Evolutionary conservation across 1,140 invertebrate species (phyloP).

Genomic region (Drosophila yakuba): DNA sequence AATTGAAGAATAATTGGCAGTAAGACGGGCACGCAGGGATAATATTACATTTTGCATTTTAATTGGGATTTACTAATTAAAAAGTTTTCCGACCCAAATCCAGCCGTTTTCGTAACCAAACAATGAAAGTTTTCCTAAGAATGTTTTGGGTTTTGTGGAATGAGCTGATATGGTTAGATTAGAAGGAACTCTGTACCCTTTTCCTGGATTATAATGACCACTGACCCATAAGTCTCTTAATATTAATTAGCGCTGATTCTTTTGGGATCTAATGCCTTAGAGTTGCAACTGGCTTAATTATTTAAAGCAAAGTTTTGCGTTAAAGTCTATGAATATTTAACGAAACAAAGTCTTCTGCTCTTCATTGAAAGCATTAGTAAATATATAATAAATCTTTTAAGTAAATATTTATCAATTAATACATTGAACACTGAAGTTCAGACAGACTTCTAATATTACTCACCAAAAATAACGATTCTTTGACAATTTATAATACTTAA

Average conservation of each 20-base stretch:
- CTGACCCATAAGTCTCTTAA: conserved; percentile 15
- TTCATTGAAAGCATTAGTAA: no score
- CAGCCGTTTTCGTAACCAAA: conserved; percentile 25
- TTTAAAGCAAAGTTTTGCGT: background rate
- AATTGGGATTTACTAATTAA: conserved; percentile 79
- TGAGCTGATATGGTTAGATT: conserved; percentile 23
- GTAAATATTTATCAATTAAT: background rate
- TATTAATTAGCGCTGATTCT: conserved; percentile 13
- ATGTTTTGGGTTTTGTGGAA: background rate
- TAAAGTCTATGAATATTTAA: background rate
- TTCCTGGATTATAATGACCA: conserved; percentile 9
- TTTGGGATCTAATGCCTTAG: background rate
- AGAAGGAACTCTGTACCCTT: conserved; percentile 30
- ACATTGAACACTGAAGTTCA: background rate
- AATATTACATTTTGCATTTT: conserved; percentile 73
- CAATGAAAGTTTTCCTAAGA: conserved; percentile 14
- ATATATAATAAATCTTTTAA: background rate
- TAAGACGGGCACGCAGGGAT: conserved; percentile 28
- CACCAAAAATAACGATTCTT: background rate
- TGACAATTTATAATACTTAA: background rate
- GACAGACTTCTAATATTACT: background rate
- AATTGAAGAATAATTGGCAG: conserved; percentile 72
- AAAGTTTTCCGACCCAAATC: conserved; percentile 51
- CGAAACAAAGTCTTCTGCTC: no score
- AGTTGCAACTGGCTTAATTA: background rate